These are phyloP conservation scores for Papilio dardanus DNA, from an alignment of 1,140 invertebrate genomes.

Conservation along the genomic window DNA sequence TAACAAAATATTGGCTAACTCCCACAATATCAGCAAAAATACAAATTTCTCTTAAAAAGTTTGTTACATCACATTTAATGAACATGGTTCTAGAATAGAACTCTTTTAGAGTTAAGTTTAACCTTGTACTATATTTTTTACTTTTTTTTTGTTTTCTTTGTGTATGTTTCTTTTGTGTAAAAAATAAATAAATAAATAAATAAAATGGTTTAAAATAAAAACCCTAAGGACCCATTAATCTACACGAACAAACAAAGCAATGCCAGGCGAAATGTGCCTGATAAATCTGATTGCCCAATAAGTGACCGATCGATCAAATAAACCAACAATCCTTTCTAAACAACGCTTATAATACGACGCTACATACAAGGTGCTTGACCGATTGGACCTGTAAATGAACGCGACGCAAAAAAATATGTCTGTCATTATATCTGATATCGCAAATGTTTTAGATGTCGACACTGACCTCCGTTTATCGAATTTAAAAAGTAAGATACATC, in stretches of 20 bases:
- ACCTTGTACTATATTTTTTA: too few species aligned
- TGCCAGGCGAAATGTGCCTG: background rate
- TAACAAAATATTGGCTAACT: too few species aligned
- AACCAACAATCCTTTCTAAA: slow-evolving; percentile 1
- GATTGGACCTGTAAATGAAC: slow-evolving; percentile 14
- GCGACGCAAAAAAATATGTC: slow-evolving; percentile 15
- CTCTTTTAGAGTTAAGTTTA: too few species aligned
- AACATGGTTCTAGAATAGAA: background rate
- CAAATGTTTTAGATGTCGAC: background rate
- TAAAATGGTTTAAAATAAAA: too few species aligned
- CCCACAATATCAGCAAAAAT: background rate
- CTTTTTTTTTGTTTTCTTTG: too few species aligned
- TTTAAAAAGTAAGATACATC: background rate
- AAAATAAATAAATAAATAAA: too few species aligned
- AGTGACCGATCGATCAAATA: slow-evolving; percentile 5
- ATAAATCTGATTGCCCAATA: slow-evolving; percentile 11
- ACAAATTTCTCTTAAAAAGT: background rate
- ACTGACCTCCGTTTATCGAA: background rate
- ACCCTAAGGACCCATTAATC: background rate
- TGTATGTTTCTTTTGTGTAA: too few species aligned
- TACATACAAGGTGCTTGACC: slow-evolving; percentile 8
- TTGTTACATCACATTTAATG: background rate
- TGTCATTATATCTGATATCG: slow-evolving; percentile 6
- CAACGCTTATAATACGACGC: background rate
- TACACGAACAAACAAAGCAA: background rate